Base-by-base conservation (phyloP, 2,888 invertebrate species). In the Malthinus flaveolus region DNA sequence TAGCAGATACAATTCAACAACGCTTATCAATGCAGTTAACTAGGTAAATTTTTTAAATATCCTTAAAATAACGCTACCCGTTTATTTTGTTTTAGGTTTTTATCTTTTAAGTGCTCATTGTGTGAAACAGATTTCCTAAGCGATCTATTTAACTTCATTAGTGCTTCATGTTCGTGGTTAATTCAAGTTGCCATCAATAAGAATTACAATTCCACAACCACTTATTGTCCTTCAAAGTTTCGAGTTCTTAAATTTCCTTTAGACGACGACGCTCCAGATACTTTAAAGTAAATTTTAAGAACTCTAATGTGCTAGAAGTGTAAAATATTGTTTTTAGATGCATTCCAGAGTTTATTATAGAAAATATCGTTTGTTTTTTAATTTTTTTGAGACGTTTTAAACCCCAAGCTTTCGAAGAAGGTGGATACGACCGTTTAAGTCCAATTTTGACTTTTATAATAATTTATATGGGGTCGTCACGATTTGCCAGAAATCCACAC, bases 331-430 rank as follows among this genome's bases (percentile, higher is more conserved):
- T 32, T 74, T 76, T 51, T 75, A 89, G 90, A 72, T 93, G 90
- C 74, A 85, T 97, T 73, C 97, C 97, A 39, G 97, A 97, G 78
- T 91, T 92, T 75, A 81, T 97, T 33, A 80, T 95, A 46, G 95
- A 95, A 77, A 97, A 96, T 77, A 83, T 94, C 49, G 87, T 92
- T 32, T 89, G 90, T 51, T 88, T 90, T 75, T 83, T 95, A 67
- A 87, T 89, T 64, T 89, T 93, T 77, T 80, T 89, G 67, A 85
- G 88, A 15, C 85, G 89, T 8, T 87, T 88, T 45, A 81, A 80
- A 56, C 82, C 83, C 2, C 80, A 82, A 66, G 78, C 84, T 0
- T 86, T 89, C 45, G 90, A 91, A 71, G 84, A 86, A 15, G 84
- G 87, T 64, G 84, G 87, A 5, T 82, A 84, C 15, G 82, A 83